phyloP scores from a whole-genome alignment of 1,140 invertebrate genomes.

The Pomacea maculata region DNA sequence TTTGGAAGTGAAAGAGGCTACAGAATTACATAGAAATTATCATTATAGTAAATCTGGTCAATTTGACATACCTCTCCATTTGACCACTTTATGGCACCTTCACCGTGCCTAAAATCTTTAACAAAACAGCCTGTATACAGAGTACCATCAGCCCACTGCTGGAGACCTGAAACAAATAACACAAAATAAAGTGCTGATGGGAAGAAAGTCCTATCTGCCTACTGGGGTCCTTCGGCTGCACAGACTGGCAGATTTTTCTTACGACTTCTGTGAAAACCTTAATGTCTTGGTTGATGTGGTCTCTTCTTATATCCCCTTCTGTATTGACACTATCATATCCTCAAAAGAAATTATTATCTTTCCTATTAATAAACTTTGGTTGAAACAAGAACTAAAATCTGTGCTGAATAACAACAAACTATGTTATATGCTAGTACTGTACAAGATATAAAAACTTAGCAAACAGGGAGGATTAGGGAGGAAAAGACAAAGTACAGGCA shows the following conservation, averaged over 20 bases:
- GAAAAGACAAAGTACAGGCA: too few relatives aligned
- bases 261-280: neutral
- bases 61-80: constrained; percentile 51
- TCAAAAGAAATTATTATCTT: neutral
- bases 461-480: too few relatives aligned
- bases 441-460: too few relatives aligned
- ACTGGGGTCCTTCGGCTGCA: neutral
- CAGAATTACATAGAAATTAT: too few relatives aligned
- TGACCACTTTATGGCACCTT: constrained; percentile 56
- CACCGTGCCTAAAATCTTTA: constrained; percentile 58
- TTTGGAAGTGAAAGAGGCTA: too few relatives aligned
- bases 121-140: constrained; percentile 60
- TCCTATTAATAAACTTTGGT: too few relatives aligned
- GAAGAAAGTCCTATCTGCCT: neutral
- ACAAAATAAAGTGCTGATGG: neutral
- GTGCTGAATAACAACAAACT: too few relatives aligned
- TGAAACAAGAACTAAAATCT: too few relatives aligned
- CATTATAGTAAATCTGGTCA: neutral
- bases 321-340: neutral
- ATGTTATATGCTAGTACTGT: too few relatives aligned
- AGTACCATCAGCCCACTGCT: constrained; percentile 63
- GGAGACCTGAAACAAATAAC: constrained; percentile 45
- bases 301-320: neutral
- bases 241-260: neutral
- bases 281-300: neutral